Evolutionary conservation across 2,113 vertebrate genomes (phyloP).

Genomic region (Anhinga anhinga): DNA sequence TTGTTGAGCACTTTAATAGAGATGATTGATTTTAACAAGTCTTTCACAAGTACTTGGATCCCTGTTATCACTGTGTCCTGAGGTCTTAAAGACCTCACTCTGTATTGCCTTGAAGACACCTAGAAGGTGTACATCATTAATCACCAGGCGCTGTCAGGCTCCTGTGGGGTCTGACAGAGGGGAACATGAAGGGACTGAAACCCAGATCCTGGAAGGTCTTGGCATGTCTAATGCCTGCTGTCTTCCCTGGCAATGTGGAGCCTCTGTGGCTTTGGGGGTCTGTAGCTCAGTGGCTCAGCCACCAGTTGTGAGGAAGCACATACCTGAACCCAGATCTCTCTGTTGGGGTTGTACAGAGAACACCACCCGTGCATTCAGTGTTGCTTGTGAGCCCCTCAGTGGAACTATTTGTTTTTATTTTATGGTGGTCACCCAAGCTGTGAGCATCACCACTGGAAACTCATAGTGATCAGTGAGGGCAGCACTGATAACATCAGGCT

Average conservation of each 20-base stretch:
- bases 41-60: neutral
- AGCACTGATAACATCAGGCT: no score
- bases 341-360: accelerated
- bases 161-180: neutral
- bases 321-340: neutral
- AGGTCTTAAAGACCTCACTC: neutral
- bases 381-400: neutral
- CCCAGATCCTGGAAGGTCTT: neutral
- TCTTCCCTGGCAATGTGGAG: neutral
- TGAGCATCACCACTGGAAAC: neutral
- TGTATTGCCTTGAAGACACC: neutral
- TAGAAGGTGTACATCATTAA: neutral
- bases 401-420: neutral
- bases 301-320: neutral
- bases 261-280: neutral
- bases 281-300: neutral
- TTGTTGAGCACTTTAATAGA: neutral
- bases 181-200: neutral
- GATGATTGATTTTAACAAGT: neutral
- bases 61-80: neutral
- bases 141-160: neutral
- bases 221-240: neutral
- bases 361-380: accelerated
- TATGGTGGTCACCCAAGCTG: neutral
- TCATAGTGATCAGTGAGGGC: neutral